Evolutionary conservation across 2,888 invertebrate species (phyloP), one percentile per base, ranked within the genome.

Genomic region (Elysia crispata): DNA sequence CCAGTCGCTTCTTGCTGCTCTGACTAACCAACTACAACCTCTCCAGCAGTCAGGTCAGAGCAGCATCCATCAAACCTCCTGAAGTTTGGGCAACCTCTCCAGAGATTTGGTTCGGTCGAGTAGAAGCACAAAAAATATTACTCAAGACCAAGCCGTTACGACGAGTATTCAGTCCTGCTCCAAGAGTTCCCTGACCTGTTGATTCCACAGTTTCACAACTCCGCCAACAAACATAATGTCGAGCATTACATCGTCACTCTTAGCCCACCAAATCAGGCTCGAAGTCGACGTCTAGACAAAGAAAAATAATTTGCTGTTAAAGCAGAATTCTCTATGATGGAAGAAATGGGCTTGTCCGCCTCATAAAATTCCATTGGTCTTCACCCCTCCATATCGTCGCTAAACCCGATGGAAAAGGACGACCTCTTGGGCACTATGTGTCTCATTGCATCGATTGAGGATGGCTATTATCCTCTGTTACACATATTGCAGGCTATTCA

Each of bases 361-460:
- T 49, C 20, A 64, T 66, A 1, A 66, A 64, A 8, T 79, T 73
- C 28, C 64, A 72, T 13, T 73, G 73, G 78, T 73, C 78, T 64
- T 79, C 78, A 50, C 79, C 66, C 11, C 78, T 82, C 13, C 83
- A 82, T 70, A 66, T 28, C 25, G 67, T 57, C 15, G 81, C 82
- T 49, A 79, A 70, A 67, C 50, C 76, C 62, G 78, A 82, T 62
- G 41, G 82, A 6, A 50, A 82, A 20, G 67, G 33, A 3, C 25
- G 66, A 31, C 31, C 50, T n/a, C 67, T 66, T 67, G 76, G 76
- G 5, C 50, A 76, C 67, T 76, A 76, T 50, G 50, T 66, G 66
- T 20, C 49, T 50, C 8, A 64, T 33, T 31, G 31, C 31, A 25
- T 62, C 41, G 1, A 64, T 64, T 15, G 54, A 64, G 1, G 74